Evolutionary conservation across 2,113 vertebrate species (phyloP), one percentile per base, ranked within the genome.

Genomic region (Trachemys scripta): DNA sequence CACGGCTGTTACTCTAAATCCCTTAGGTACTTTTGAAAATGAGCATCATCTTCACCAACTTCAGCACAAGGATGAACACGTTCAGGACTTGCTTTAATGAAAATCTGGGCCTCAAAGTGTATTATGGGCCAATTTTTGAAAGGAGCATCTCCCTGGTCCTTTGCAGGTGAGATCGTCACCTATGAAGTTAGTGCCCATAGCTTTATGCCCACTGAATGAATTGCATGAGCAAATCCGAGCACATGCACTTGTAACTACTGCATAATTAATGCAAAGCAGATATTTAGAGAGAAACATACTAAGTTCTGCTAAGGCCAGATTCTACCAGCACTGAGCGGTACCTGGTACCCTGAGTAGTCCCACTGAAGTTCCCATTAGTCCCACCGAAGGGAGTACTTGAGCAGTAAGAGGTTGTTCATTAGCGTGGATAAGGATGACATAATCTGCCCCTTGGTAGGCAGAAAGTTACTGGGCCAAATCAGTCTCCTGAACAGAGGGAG

Each of bases 321-420:
- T 92, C 57, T n/a, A 59, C 10, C 57, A 69, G 11, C 4, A 25
- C 27, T 14, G 42, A 29, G 45, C 5, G 5, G 45, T 49, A 19
- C 80, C 89, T 97, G 95, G 90, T 94, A 85, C 47, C 87, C 78
- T n/a, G 27, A 89, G n/a, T 53, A 27, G 29, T 65, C 49, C 90
- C 56, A 89, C 82, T 92, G 85, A 92, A 91, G 72, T 10, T 69
- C 14, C 62, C 42, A 6, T 62, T 84, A 88, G 35, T 86, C 85
- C 9, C 29, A 38, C 80, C 62, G 35, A 78, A 78, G 72, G 82
- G 78, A 35, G 54, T 38, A 80, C 79, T 80, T 84, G 86, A 90
- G 20, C 4, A n/a, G 16, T 17, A 51, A 83, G 38, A 79, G 62
- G 42, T 45, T 80, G 42, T 49, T 80, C 49, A 3, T 45, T 8